Evolutionary conservation across 2,113 vertebrate species (phyloP), one percentile per base, ranked within the genome.

Genomic region (Thermophis baileyi): DNA sequence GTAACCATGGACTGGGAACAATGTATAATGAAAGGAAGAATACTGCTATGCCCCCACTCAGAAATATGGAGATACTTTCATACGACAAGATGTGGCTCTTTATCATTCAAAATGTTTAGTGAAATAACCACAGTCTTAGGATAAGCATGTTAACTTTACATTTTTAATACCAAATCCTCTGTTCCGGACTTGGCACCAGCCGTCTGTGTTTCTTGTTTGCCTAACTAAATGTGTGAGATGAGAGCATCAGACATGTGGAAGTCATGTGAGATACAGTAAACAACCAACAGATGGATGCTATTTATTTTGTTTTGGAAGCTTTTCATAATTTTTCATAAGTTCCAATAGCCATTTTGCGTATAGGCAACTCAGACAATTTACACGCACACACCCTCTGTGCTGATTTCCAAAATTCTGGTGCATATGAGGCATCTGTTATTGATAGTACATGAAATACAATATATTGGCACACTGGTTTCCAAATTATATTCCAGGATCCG

Each of bases 261-360:
- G 6, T 97, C 97, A 97, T 87, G 87, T 97, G 97, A 94, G 89
- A 94, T 94, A 97, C 27, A 54, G 97, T 96, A 98, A 98, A 98
- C 97, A 98, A 95, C 95, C 94, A 91, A 96, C 97, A 98, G 97
- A 98, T 98, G 97, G 96, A 96, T 90, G 96, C 94, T 97, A 96
- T 97, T 98, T 97, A 97, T 97, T 98, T 96, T 97, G 95, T 95
- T 97, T 96, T 96, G 46, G 86, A 96, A 94, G 94, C 95, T 97
- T 97, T 98, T 96, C 97, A 96, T 97, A 97, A 94, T 95, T 96
- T 97, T 97, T 96, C 97, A 97, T 97, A 97, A 97, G 94, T 95
- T 95, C 93, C 86, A 95, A 89, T 90, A 94, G 93, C 96, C 54
- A 44, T 97, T 97, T 96, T 96, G 92, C 94, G 93, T 95, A 94